These are phyloP conservation scores for Pollenia labialis DNA, from an alignment of 2,888 invertebrate species.

Conservation along the genomic window DNA sequence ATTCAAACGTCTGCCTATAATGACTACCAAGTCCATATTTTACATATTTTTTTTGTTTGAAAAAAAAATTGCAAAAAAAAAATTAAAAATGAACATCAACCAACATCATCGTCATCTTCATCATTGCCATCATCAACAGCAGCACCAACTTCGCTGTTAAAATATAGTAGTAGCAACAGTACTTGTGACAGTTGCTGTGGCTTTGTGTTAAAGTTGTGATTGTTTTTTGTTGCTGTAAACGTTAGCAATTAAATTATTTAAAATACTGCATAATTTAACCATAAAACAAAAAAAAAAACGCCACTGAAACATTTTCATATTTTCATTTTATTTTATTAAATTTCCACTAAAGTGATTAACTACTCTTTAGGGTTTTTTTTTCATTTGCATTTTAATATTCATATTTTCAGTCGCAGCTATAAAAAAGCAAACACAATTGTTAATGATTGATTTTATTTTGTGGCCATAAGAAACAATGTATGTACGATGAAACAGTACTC, in stretches of 20 bases:
- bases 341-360: conserved; percentile 72
- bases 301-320: conserved; percentile 26
- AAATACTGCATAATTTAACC: conserved; percentile 66
- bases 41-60: neutral
- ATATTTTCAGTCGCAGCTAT: conserved; percentile 30
- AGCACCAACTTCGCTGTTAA: neutral
- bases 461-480: conserved; percentile 3
- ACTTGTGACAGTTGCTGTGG: conserved; percentile 20
- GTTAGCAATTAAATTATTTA: conserved; percentile 70
- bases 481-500: neutral
- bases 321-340: conserved; percentile 57
- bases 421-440: conserved; percentile 43
- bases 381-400: conserved; percentile 45
- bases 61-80: neutral
- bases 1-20: conserved; percentile 1
- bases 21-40: conserved; percentile 14
- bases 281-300: conserved; percentile 36
- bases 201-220: conserved; percentile 30
- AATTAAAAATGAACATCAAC: conserved; percentile 25
- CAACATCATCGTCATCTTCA: conserved; percentile 40
- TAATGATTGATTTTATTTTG: conserved; percentile 67
- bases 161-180: conserved; percentile 2
- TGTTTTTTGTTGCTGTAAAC: conserved; percentile 33
- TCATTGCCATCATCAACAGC: conserved; percentile 48
- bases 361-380: conserved; percentile 63